Percentiles rank a stretch among this genome's conserved stretches.
Conservation (phyloP, 2,888 invertebrate species). For the Xanthia icteritia region DNA sequence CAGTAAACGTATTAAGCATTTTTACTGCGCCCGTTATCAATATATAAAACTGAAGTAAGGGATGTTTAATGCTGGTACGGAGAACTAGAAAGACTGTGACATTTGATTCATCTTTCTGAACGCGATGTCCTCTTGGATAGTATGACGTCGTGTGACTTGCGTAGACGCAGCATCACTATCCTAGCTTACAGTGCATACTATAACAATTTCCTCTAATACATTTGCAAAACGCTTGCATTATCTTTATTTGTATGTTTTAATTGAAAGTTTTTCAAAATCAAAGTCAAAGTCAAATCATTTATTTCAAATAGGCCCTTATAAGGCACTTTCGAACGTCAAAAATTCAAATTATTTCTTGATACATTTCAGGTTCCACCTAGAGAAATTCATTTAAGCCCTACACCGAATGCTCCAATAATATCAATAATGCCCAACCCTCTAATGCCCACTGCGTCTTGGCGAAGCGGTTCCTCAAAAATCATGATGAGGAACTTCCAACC, state of each 20-base stretch:
- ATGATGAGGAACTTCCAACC: conserved; percentile 75
- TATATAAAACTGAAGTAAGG: not conserved
- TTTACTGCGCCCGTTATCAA: not conserved
- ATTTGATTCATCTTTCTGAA: not conserved
- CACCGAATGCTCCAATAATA: conserved; percentile 53
- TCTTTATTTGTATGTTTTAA: not conserved
- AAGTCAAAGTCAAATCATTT: too few species aligned
- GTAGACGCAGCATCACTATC: not conserved
- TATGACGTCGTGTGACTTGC: too few species aligned
- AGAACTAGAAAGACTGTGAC: not conserved
- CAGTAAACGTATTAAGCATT: not conserved
- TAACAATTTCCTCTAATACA: not conserved
- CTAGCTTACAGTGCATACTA: not conserved
- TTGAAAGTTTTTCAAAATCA: too few species aligned
- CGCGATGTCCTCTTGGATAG: not conserved
- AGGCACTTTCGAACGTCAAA: too few species aligned
- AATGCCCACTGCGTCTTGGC: conserved; percentile 67
- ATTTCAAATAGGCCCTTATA: too few species aligned
- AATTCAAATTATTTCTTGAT: too few species aligned
- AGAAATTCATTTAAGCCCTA: conserved; percentile 41
- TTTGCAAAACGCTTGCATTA: not conserved
- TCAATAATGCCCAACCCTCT: conserved; percentile 67
- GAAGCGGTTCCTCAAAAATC: conserved; percentile 72
- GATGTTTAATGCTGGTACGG: not conserved
- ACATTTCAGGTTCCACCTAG: conserved; percentile 20